These are phyloP conservation scores for Calyptomena viridis DNA, from an alignment of 2,113 vertebrate species.

Conservation along the genomic window DNA sequence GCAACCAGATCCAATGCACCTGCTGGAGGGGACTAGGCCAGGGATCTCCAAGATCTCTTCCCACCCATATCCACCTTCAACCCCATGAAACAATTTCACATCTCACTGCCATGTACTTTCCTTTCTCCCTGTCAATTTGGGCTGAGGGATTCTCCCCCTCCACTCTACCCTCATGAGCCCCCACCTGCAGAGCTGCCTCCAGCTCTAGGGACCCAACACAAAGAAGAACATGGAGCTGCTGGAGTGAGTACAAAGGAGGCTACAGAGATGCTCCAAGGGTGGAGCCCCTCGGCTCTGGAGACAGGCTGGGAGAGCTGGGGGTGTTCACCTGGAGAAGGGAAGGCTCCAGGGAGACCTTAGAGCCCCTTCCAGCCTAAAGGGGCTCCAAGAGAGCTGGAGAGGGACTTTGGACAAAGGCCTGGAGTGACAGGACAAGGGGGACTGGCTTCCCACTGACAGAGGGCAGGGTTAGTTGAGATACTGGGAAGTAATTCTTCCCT, in stretches of 20 bases:
- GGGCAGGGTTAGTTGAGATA: neutral
- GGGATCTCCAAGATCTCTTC: neutral
- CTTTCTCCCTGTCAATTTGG: fast-evolving
- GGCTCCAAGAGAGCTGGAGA: neutral
- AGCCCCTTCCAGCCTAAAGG: neutral
- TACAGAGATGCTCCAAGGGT: neutral
- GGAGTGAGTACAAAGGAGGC: neutral
- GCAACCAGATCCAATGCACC: neutral
- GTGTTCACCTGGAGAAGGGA: neutral
- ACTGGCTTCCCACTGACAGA: neutral
- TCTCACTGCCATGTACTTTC: neutral
- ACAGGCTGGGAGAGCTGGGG: neutral
- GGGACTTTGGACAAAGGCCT: fast-evolving
- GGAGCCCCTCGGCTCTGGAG: neutral
- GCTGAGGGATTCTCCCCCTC: neutral
- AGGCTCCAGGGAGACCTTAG: fast-evolving
- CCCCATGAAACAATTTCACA: neutral
- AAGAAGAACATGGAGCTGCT: neutral
- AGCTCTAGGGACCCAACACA: neutral
- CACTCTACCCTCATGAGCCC: neutral
- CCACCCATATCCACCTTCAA: neutral
- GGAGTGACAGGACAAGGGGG: neutral
- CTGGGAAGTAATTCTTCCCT: neutral
- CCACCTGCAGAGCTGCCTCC: neutral
- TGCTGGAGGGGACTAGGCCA: neutral